These are phyloP conservation scores for Scarus forsteni DNA, from an alignment of 2,797 vertebrate species.

Conservation along the genomic window DNA sequence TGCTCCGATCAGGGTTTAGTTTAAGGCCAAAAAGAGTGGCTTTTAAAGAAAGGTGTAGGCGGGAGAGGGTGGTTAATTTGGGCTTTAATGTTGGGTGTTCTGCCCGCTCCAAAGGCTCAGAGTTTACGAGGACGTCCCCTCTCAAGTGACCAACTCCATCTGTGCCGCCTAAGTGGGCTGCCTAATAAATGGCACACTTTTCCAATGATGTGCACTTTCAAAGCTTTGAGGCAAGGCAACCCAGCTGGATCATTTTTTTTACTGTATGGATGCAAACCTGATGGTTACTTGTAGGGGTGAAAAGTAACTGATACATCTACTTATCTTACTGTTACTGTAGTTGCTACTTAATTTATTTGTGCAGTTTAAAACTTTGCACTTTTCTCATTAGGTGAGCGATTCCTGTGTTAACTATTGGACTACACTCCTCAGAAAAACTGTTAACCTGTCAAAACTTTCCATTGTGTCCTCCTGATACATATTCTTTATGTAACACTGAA, in stretches of 20 bases:
- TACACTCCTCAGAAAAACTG: too few relatives aligned
- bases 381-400: too few relatives aligned
- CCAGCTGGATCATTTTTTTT: conserved; percentile 68
- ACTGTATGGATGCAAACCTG: conserved; percentile 54
- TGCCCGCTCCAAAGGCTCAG: conserved; percentile 57
- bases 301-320: conserved; percentile 5
- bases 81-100: conserved; percentile 57
- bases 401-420: too few relatives aligned
- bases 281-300: conserved; percentile 32
- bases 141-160: conserved; percentile 80
- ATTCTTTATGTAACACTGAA: too few relatives aligned
- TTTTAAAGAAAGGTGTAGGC: conserved; percentile 34
- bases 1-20: conserved; percentile 57
- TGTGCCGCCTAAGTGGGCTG: conserved; percentile 73
- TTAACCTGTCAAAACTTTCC: too few relatives aligned
- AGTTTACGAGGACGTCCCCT: conserved; percentile 75
- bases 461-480: too few relatives aligned
- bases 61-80: conserved; percentile 45
- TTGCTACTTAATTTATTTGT: too few relatives aligned
- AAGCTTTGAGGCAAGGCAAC: conserved; percentile 58
- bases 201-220: conserved; percentile 71
- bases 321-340: too few relatives aligned
- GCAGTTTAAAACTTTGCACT: too few relatives aligned
- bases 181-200: conserved; percentile 77
- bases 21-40: conserved; percentile 52